Base-by-base conservation (phyloP, 2,888 invertebrate genomes). In the Acrobasis suavella region DNA sequence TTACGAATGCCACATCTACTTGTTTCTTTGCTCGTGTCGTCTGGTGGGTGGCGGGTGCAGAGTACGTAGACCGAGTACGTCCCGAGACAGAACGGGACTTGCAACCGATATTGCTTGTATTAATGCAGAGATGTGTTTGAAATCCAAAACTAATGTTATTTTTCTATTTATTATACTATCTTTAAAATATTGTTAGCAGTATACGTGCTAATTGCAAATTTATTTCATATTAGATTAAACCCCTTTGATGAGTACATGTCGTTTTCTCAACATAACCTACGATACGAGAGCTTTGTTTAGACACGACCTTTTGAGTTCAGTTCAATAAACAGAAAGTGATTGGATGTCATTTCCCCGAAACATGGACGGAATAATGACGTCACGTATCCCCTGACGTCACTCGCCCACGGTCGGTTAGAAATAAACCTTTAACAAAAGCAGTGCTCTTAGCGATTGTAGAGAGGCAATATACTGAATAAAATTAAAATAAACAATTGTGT, bases 11-110 rank as follows among this genome's bases (percentile, higher is more conserved):
- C 58, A 9, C n/a, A 17, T 59, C 58, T 32, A 67, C 64, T 66
- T 69, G 10, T 39, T 67, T 70, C 63, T 15, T 58, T 62, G 56
- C 62, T 72, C 64, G 54, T 65, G 70, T 70, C 73, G 84, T 85
- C 83, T 83, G 77, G 78, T 67, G 75, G 75, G 77, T 66, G 77
- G 80, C 75, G 79, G 78, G 74, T 82, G 78, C 72, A 74, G 62
- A 67, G 72, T 72, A 68, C 67, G 62, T 70, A 73, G 69, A 55
- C 49, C 52, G 46, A 15, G 59, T 50, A 58, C 58, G 52, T 52
- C 65, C 64, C 72, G 70, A 76, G 79, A 76, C 77, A 72, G 76
- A 80, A 78, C 77, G 76, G 78, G 77, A 79, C 80, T 74, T 71
- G 74, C 73, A 75, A 79, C 80, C 76, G 73, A 79, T 80, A 78